These are phyloP conservation scores for Hipposideros larvatus DNA, from an alignment of 2,797 vertebrate genomes.

Conservation along the genomic window DNA sequence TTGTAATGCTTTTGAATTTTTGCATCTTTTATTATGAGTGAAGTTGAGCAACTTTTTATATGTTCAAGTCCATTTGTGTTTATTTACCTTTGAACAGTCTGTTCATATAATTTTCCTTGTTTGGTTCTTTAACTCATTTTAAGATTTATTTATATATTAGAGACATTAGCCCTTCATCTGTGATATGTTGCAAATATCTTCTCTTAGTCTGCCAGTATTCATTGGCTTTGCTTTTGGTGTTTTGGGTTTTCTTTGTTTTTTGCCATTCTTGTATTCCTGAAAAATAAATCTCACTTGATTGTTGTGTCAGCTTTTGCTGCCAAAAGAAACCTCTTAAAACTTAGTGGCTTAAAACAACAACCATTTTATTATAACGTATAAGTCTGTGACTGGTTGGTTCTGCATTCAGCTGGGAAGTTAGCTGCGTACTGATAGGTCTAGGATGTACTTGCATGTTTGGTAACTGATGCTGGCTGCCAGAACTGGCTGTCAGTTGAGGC, in stretches of 20 bases:
- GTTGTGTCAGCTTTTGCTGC: background rate
- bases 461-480: background rate
- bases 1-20: too few relatives aligned
- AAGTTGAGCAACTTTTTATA: background rate
- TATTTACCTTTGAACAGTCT: background rate
- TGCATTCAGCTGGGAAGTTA: background rate
- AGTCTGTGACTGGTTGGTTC: background rate
- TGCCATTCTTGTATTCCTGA: background rate
- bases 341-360: background rate
- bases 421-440: background rate
- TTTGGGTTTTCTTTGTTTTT: background rate
- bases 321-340: background rate
- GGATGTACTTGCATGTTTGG: background rate
- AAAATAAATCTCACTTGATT: background rate
- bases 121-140: background rate
- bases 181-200: background rate
- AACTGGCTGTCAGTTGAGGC: background rate
- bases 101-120: background rate
- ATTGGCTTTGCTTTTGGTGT: background rate
- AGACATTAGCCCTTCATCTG: background rate
- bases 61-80: background rate
- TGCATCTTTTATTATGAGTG: too few relatives aligned
- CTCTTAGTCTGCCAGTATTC: background rate
- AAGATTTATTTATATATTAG: background rate
- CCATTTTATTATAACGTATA: background rate